These are phyloP conservation scores for Yponomeuta cagnagella DNA, from an alignment of 2,888 invertebrate species.

Conservation along the genomic window DNA sequence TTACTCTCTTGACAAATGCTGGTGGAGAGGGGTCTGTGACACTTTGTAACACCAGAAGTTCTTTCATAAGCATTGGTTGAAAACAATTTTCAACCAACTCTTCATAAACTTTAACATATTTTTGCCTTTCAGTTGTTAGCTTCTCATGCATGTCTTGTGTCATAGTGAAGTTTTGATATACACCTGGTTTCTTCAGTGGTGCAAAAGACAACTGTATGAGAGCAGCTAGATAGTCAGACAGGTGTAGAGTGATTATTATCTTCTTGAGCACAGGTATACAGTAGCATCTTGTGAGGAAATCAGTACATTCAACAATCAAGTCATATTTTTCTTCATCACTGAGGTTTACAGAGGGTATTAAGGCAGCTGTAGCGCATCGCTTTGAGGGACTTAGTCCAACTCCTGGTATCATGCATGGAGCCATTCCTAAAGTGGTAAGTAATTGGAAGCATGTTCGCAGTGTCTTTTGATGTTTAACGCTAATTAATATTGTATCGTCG, in stretches of 20 bases:
- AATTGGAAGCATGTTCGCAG: slow-evolving; percentile 78
- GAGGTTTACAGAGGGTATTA: slow-evolving; percentile 44
- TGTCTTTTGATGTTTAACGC: slow-evolving; percentile 80
- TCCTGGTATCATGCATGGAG: slow-evolving; percentile 79
- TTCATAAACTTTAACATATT: slow-evolving; percentile 67
- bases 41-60: slow-evolving; percentile 80
- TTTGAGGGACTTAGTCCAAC: slow-evolving; percentile 73
- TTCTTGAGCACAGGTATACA: slow-evolving; percentile 69
- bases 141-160: slow-evolving; percentile 71
- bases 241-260: slow-evolving; percentile 72
- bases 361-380: slow-evolving; percentile 49
- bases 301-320: slow-evolving; percentile 63
- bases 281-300: slow-evolving; percentile 65
- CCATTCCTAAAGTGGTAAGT: slow-evolving; percentile 79
- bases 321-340: slow-evolving; percentile 70
- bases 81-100: slow-evolving; percentile 73
- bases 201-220: slow-evolving; percentile 82
- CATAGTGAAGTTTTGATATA: slow-evolving; percentile 64
- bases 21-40: slow-evolving; percentile 68
- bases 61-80: slow-evolving; percentile 78
- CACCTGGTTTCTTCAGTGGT: slow-evolving; percentile 77
- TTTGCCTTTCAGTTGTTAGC: slow-evolving; percentile 64
- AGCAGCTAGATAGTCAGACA: slow-evolving; percentile 79
- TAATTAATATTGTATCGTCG: slow-evolving; percentile 66
- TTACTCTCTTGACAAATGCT: slow-evolving; percentile 77